These are phyloP conservation scores for Trachops cirrhosus DNA, from an alignment of 2,797 vertebrate species.

Conservation along the genomic window DNA sequence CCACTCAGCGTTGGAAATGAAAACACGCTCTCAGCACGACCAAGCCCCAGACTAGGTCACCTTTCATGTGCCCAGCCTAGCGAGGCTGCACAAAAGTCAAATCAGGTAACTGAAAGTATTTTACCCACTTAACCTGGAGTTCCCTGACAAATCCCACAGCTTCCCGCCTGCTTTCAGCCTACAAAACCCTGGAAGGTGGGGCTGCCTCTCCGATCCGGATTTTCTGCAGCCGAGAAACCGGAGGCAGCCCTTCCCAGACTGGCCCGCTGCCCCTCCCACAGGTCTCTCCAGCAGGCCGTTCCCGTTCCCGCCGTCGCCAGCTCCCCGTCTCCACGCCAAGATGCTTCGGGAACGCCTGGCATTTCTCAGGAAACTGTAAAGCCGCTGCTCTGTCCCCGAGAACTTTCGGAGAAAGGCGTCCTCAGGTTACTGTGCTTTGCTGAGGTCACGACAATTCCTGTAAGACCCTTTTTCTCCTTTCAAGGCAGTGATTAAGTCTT, in stretches of 20 bases:
- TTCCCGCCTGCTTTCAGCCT: neutral
- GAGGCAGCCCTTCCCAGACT: neutral
- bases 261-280: neutral
- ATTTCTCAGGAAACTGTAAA: too few relatives aligned
- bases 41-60: neutral
- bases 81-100: neutral
- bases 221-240: neutral
- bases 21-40: neutral
- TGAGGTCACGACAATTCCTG: neutral
- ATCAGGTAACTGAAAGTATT: neutral
- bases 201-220: neutral
- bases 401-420: neutral
- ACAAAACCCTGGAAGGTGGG: neutral
- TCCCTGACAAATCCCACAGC: neutral
- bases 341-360: rapidly evolving
- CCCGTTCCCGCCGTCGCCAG: rapidly evolving
- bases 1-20: neutral
- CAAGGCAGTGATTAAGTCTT: neutral
- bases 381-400: neutral
- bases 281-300: neutral
- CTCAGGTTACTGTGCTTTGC: neutral
- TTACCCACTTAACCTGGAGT: neutral
- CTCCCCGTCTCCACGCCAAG: too few relatives aligned
- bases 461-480: neutral
- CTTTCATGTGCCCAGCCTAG: neutral